Conservation (phyloP, 1,140 invertebrate genomes). For the Aphaenogaster rudis region DNA sequence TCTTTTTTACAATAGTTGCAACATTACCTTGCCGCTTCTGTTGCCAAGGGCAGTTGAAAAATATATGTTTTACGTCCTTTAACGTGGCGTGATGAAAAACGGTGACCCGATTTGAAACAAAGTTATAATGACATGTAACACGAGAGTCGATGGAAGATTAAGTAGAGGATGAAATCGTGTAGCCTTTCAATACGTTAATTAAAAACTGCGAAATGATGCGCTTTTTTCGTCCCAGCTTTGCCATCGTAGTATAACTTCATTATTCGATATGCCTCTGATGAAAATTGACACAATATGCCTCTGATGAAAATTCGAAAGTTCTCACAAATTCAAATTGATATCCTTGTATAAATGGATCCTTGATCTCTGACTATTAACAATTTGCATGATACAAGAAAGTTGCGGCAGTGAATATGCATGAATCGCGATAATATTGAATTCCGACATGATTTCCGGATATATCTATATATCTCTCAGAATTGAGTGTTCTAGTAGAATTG, state of each 20-base stretch:
- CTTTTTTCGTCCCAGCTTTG: neutral
- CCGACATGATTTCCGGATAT: neutral
- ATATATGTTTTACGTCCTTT: neutral
- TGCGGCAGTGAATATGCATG: constrained; percentile 24
- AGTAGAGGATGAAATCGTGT: neutral
- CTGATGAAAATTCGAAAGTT: constrained; percentile 2
- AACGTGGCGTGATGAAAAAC: neutral
- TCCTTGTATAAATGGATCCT: neutral
- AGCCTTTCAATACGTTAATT: constrained; percentile 12
- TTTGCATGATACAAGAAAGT: constrained; percentile 22
- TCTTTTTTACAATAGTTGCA: neutral
- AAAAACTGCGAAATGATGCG: neutral
- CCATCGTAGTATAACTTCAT: neutral
- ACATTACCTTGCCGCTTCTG: neutral
- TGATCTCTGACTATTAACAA: neutral
- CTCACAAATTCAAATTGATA: constrained; percentile 5
- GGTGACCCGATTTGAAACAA: constrained; percentile 21
- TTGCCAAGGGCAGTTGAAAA: neutral
- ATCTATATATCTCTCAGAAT: neutral
- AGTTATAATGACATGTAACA: constrained; percentile 14
- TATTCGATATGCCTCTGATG: neutral
- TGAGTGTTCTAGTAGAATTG: neutral
- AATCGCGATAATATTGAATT: neutral
- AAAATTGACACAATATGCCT: neutral
- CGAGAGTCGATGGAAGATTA: constrained; percentile 1